phyloP scores from a whole-genome alignment of 1,140 invertebrate genomes.

The Copidosoma floridanum region DNA sequence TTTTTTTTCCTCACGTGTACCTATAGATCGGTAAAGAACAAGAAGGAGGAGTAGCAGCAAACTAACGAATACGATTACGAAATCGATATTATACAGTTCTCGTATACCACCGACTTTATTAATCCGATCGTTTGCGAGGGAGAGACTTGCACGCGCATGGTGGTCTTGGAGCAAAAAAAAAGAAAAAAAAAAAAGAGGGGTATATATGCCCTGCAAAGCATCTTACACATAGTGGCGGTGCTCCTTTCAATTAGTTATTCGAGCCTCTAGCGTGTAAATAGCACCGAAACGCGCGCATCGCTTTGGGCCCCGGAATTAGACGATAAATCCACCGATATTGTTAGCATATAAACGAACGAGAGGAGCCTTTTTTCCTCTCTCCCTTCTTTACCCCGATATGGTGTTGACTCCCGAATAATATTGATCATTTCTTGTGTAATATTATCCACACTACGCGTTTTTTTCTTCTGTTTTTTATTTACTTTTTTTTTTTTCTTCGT shows the following conservation, averaged over 20 bases:
- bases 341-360: constrained; percentile 38
- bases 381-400: neutral
- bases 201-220: no score
- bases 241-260: constrained; percentile 36
- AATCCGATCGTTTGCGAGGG: neutral
- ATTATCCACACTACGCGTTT: neutral
- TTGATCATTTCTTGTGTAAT: constrained; percentile 9
- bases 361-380: neutral
- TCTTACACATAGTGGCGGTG: constrained; percentile 22
- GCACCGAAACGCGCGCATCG: neutral
- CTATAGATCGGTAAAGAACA: no score
- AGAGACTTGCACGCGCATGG: no score
- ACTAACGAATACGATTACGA: neutral
- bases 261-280: constrained; percentile 22
- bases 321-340: constrained; percentile 30
- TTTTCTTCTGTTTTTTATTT: neutral
- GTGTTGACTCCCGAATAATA: constrained; percentile 10
- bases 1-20: no score
- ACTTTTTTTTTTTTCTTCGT: neutral
- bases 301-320: constrained; percentile 20
- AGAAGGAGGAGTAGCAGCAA: no score
- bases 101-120: constrained; percentile 9
- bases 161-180: constrained; percentile 6
- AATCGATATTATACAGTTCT: neutral
- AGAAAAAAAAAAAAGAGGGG: no score